A percentile compares a stretch with the other conserved stretches of the same genome.
Conservation (phyloP, 2,888 invertebrate genomes). For the Papilio demoleus region DNA sequence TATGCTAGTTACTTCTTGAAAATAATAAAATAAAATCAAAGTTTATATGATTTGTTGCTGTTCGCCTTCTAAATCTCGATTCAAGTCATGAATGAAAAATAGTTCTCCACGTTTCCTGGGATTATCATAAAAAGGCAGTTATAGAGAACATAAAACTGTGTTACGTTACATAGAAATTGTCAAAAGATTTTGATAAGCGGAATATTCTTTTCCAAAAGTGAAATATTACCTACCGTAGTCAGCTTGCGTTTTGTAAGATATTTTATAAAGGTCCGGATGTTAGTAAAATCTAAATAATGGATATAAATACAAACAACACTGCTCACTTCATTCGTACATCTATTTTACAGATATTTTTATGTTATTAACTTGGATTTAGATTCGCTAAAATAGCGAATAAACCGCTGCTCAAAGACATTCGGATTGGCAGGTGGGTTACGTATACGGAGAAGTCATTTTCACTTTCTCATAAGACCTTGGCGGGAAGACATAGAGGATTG, state of each 20-base stretch:
- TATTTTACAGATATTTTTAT: too few species aligned
- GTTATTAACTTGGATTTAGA: too few species aligned
- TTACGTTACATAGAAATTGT: slow-evolving; percentile 31
- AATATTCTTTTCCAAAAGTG: slow-evolving; percentile 27
- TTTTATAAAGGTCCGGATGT: not conserved
- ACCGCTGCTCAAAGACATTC: too few species aligned
- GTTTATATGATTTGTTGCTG: slow-evolving; percentile 44
- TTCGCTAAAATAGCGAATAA: too few species aligned
- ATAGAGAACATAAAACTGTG: slow-evolving; percentile 45
- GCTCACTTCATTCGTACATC: too few species aligned
- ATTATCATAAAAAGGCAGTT: slow-evolving; percentile 54
- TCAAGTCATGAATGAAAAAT: slow-evolving; percentile 52
- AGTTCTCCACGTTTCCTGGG: slow-evolving; percentile 43
- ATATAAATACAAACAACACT: too few species aligned
- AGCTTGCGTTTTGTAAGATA: not conserved
- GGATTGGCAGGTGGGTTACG: too few species aligned
- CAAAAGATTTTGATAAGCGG: slow-evolving; percentile 32
- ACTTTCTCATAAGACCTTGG: too few species aligned
- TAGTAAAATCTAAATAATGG: not conserved
- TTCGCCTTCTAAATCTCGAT: slow-evolving; percentile 47
- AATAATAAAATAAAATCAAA: slow-evolving; percentile 1
- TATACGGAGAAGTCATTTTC: too few species aligned
- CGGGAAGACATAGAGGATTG: too few species aligned
- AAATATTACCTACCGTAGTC: slow-evolving; percentile 19
- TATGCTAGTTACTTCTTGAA: too few species aligned